A percentile compares a stretch with the other conserved stretches of the same genome.
Conservation (phyloP, 2,797 vertebrate genomes). For the Eurystomus glaucurus region DNA sequence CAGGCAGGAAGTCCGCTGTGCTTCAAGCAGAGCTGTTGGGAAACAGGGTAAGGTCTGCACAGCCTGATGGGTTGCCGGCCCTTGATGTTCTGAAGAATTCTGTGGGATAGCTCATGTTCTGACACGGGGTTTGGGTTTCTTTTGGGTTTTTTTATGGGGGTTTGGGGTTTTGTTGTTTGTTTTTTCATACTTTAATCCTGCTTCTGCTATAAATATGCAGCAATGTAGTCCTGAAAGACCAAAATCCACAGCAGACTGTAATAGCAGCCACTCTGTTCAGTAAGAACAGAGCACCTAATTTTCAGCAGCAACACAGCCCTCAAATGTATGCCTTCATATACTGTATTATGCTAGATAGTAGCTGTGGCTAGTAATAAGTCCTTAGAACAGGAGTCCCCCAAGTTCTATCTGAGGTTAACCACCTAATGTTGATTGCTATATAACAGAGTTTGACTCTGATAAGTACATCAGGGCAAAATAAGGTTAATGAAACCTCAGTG, state of each 20-base stretch:
- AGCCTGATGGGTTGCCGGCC: background rate
- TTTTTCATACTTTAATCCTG: background rate
- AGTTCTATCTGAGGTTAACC: slow-evolving; percentile 25
- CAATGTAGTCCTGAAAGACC: background rate
- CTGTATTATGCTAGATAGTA: background rate
- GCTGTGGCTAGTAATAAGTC: background rate
- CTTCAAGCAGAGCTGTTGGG: background rate
- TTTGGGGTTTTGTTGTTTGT: background rate
- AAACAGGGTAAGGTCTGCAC: background rate
- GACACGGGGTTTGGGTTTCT: background rate
- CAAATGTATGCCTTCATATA: background rate
- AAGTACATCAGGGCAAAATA: background rate
- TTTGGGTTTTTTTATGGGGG: rapidly evolving
- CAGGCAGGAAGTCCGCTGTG: background rate
- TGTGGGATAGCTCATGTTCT: background rate
- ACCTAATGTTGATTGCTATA: background rate
- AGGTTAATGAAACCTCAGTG: background rate
- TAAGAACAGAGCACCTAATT: background rate
- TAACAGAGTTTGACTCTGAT: background rate
- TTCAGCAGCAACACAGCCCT: background rate
- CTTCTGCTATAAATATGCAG: background rate
- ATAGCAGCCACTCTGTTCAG: background rate
- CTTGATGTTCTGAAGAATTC: background rate
- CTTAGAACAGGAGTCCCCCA: background rate
- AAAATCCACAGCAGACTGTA: background rate